phyloP scores from a whole-genome alignment of 1,140 invertebrate genomes.

The Papilio polytes region DNA sequence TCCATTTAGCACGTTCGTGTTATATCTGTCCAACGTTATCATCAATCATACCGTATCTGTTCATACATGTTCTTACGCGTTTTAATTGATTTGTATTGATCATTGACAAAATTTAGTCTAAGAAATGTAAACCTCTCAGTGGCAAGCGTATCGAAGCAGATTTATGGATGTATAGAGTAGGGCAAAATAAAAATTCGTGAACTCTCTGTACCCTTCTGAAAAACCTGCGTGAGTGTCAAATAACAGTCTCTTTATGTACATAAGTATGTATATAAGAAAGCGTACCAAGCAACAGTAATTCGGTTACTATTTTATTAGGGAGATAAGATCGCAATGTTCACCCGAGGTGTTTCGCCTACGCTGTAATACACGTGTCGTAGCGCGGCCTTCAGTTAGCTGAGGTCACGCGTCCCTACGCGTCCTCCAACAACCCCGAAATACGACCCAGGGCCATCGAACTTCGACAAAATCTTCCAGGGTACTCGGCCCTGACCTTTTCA shows the following conservation, averaged over 20 bases:
- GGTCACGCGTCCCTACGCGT: slow-evolving; percentile 65
- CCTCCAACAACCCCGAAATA: slow-evolving; percentile 72
- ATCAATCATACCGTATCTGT: background rate
- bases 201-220: too few relatives aligned
- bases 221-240: too few relatives aligned
- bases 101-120: background rate
- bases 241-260: too few relatives aligned
- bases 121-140: background rate
- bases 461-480: slow-evolving; percentile 79
- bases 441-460: slow-evolving; percentile 71
- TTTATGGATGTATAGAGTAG: too few relatives aligned
- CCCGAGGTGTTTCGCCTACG: slow-evolving; percentile 64
- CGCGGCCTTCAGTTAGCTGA: slow-evolving; percentile 71
- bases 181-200: too few relatives aligned
- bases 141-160: too few relatives aligned
- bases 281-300: background rate
- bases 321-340: slow-evolving; percentile 48
- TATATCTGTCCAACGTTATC: background rate
- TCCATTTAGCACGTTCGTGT: slow-evolving; percentile 12
- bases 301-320: slow-evolving; percentile 3
- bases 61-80: background rate
- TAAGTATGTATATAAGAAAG: background rate
- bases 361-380: slow-evolving; percentile 71
- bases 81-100: background rate
- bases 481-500: slow-evolving; percentile 77